A percentile compares a stretch with the other conserved stretches of the same genome.
These are phyloP conservation scores for Pachliopta kotzebuea DNA, from an alignment of 2,888 invertebrate genomes.

Conservation along the genomic window DNA sequence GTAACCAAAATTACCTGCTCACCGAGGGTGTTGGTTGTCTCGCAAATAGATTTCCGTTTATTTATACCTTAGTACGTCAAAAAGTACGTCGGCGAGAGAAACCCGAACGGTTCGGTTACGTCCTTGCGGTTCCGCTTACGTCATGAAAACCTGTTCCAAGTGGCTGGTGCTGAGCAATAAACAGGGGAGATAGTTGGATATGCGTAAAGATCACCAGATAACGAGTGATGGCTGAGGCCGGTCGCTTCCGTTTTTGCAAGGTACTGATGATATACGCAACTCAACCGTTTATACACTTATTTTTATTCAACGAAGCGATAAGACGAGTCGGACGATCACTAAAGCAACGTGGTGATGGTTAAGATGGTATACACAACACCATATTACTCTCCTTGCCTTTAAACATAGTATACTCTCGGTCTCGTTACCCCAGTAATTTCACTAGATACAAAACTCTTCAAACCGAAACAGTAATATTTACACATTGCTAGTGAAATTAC, in stretches of 20 bases:
- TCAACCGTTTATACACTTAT: conserved; percentile 4
- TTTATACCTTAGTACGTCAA: conserved; percentile 48
- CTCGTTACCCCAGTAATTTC: too few species aligned
- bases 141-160: conserved; percentile 38
- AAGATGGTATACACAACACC: too few species aligned
- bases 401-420: too few species aligned
- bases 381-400: too few species aligned
- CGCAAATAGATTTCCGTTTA: conserved; percentile 46
- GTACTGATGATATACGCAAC: conserved; percentile 8
- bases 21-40: conserved; percentile 37
- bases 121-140: conserved; percentile 44
- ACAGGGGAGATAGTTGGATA: conserved; percentile 24
- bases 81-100: conserved; percentile 34
- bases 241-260: conserved; percentile 22
- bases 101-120: conserved; percentile 39
- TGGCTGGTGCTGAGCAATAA: conserved; percentile 17
- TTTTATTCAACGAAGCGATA: too few species aligned
- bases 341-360: too few species aligned
- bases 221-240: conserved; percentile 6
- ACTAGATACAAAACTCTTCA: too few species aligned
- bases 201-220: conserved; percentile 27
- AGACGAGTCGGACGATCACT: too few species aligned
- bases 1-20: conserved; percentile 35
- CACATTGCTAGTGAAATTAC: too few species aligned
- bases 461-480: too few species aligned